Evolutionary conservation across 2,797 vertebrate genomes (phyloP), one percentile per base, ranked within the genome.

Genomic region (Crenuchus spilurus): DNA sequence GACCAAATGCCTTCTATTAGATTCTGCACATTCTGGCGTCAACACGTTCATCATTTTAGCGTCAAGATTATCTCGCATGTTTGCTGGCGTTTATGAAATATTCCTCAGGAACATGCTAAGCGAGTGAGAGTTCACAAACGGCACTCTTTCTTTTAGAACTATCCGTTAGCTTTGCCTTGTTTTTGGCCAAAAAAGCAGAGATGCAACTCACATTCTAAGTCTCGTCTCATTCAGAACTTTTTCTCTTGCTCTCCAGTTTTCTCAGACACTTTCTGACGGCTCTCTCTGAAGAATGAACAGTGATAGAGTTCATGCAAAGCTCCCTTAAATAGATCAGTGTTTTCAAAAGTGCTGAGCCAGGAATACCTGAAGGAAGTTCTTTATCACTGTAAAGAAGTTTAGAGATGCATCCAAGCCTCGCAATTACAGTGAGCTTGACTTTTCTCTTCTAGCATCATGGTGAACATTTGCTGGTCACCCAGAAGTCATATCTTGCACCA

Each of bases 21-120:
- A 46, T 62, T 72, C 58, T 44, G 51, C 51, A 48, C 67, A 60
- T 75, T 55, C 31, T 70, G 61, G 51, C 31, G 54, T 65, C 70
- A 60, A 78, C 61, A 74, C 41, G 62, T 77, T 80, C 64, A 39
- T 78, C 78, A 80, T 78, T n/a, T 73, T 60, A 65, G 16, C 20
- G 39, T 74, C 63, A 14, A 44, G 42, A 44, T n/a, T n/a, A 44
- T 16, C 42, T 4, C 7, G 42, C 42, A 6, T n/a, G 42, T 44
- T 48, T 11, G 2, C 8, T 16, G 52, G 61, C 48, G 18, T 75
- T 75, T 72, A 82, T 82, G 58, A 77, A 82, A 80, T 80, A 82
- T 80, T 82, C 55, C 79, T 79, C 13, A 35, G 60, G 72, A 58
- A 79, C 57, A 35, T 48, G 28, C 18, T 48, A 63, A 33, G 72